phyloP scores from a whole-genome alignment of 2,888 invertebrate species.

The Bembecia ichneumoniformis region DNA sequence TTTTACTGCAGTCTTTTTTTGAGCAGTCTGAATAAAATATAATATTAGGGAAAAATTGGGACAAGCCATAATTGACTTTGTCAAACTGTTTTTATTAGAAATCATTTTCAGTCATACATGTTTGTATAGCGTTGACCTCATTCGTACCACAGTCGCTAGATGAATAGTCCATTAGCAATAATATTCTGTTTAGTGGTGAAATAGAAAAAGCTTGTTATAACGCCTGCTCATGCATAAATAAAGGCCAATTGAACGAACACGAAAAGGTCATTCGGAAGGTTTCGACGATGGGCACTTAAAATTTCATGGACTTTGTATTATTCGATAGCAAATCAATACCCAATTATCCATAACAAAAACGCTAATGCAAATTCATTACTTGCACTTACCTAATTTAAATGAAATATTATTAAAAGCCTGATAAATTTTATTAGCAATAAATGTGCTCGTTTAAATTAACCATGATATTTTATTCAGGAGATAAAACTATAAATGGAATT shows the following conservation, averaged over 20 bases:
- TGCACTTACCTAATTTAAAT: neutral
- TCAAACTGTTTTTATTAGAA: too few relatives aligned
- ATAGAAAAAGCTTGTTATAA: conserved; percentile 1
- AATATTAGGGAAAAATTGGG: too few relatives aligned
- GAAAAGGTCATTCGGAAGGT: conserved; percentile 16
- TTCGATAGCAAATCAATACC: neutral
- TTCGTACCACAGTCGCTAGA: too few relatives aligned
- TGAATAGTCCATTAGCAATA: too few relatives aligned
- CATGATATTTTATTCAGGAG: too few relatives aligned
- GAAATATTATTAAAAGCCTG: neutral
- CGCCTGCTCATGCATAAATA: conserved; percentile 13
- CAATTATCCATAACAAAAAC: conserved; percentile 4
- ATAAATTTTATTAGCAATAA: neutral
- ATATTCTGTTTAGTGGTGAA: neutral
- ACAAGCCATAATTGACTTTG: too few relatives aligned
- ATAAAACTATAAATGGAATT: too few relatives aligned
- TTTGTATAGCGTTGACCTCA: too few relatives aligned
- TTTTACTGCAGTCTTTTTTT: too few relatives aligned
- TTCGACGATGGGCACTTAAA: neutral
- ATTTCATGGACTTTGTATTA: conserved; percentile 1
- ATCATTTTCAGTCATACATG: too few relatives aligned
- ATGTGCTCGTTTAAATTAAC: too few relatives aligned
- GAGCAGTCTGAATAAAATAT: too few relatives aligned
- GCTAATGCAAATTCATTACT: conserved; percentile 9
- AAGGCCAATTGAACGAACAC: conserved; percentile 14